Percentiles rank a stretch among this genome's conserved stretches.
Evolutionary conservation across 2,888 invertebrate genomes (phyloP).

Genomic region (Leptinotarsa juncta): DNA sequence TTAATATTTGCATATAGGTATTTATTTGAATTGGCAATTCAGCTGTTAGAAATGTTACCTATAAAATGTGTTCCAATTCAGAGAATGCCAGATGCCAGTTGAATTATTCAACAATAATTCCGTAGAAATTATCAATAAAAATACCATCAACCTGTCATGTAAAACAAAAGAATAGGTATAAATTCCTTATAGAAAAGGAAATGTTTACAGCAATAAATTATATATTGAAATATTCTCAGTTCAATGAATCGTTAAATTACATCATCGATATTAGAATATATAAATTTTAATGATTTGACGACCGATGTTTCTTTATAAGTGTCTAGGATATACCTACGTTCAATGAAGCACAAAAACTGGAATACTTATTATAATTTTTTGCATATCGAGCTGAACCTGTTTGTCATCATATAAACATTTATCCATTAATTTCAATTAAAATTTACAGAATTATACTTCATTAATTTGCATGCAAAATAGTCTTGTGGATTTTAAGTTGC

Average conservation of each 20-base stretch:
- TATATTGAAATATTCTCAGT: constrained; percentile 37
- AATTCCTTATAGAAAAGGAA: not conserved
- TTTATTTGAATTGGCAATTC: no score
- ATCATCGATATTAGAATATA: constrained; percentile 39
- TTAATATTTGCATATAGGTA: no score
- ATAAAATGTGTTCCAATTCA: no score
- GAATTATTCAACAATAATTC: no score
- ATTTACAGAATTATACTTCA: no score
- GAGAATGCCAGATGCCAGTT: no score
- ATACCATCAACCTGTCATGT: no score
- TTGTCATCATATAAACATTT: not conserved
- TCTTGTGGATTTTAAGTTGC: no score
- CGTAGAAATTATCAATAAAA: no score
- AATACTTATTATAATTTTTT: not conserved
- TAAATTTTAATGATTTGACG: constrained; percentile 34
- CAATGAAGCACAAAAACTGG: constrained; percentile 10
- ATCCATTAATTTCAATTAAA: not conserved
- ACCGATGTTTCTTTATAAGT: constrained; percentile 27
- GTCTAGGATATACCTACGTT: constrained; percentile 14
- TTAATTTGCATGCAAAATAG: no score
- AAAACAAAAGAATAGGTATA: not conserved
- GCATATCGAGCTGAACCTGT: constrained; percentile 9
- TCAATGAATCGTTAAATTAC: constrained; percentile 44
- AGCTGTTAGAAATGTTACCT: no score
- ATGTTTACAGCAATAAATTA: constrained; percentile 21